phyloP scores from a whole-genome alignment of 2,888 invertebrate species.

The Matsumyia berberina region DNA sequence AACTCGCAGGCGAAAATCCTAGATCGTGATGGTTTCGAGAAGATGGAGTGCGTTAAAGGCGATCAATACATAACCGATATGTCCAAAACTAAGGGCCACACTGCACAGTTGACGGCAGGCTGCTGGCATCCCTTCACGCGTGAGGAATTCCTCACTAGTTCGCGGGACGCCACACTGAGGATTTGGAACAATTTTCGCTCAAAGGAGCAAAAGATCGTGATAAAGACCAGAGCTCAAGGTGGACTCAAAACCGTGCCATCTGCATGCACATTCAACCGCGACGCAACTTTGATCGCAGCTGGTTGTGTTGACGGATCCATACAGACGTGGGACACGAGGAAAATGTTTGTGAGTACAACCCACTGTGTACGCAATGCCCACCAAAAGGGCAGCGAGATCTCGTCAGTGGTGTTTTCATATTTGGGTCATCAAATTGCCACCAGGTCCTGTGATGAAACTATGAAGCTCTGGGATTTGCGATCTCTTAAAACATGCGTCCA shows the following conservation, averaged over 20 bases:
- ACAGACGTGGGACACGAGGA: constrained; percentile 98
- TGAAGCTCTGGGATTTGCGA: constrained; percentile 97
- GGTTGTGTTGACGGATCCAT: constrained; percentile 94
- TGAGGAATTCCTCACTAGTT: constrained; percentile 97
- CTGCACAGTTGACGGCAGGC: constrained; percentile 94
- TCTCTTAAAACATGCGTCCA: constrained; percentile 92
- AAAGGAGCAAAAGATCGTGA: constrained; percentile 91
- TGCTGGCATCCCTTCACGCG: constrained; percentile 96
- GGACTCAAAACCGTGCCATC: constrained; percentile 95
- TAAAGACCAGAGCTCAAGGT: constrained; percentile 94
- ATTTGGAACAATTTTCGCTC: constrained; percentile 94
- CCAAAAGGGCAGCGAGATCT: constrained; percentile 91
- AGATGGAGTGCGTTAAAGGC: constrained; percentile 96
- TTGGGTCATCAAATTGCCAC: constrained; percentile 88
- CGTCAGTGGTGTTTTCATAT: constrained; percentile 94
- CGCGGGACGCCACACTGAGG: constrained; percentile 96
- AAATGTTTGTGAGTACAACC: constrained; percentile 94
- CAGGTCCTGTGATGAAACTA: constrained; percentile 94
- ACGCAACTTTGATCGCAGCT: constrained; percentile 94
- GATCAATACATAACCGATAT: constrained; percentile 98
- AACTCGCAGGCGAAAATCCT: constrained; percentile 96
- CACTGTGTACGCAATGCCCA: constrained; percentile 92
- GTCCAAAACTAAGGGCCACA: constrained; percentile 97
- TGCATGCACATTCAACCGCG: constrained; percentile 92
- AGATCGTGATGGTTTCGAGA: constrained; percentile 97